Evolutionary conservation across 2,113 vertebrate genomes (phyloP), one percentile per base, ranked within the genome.

Genomic region (Ascaphus truei): DNA sequence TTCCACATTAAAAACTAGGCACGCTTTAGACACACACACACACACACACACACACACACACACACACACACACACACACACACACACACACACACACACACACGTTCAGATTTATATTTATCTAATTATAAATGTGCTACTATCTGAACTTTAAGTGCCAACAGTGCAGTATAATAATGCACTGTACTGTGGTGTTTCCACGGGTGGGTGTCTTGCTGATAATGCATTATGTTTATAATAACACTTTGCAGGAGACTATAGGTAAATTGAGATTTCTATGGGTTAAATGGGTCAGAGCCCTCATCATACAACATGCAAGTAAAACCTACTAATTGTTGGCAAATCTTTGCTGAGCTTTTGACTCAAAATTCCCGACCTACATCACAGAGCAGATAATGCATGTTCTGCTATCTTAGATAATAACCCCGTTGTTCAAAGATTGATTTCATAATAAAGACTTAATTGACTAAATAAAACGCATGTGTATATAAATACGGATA

Each of bases 1-100:
- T 60, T 50, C 20, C 9, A 59, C 23, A 69, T 69, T 69, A n/a
- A 60, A 33, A 45, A 31, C 39, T 51, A 53, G 27, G 11, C 33
- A 34, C 18, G 20, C n/a, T 60, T 39, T 48, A 30, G 29, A 45
- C 58, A 61, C 36, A 45, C 22, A 58, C 47, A 41, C 25, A 31
- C 11, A 41, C 30, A n/a, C n/a, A n/a, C n/a, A n/a, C n/a, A n/a
- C n/a, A n/a, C n/a, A n/a, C n/a, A n/a, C n/a, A n/a, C n/a, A n/a
- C n/a, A n/a, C n/a, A n/a, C n/a, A n/a, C n/a, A n/a, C n/a, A n/a
- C n/a, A n/a, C n/a, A n/a, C n/a, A n/a, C n/a, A n/a, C n/a, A n/a
- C n/a, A n/a, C n/a, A n/a, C n/a, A n/a, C n/a, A n/a, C n/a, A n/a
- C n/a, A n/a, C n/a, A n/a, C n/a, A n/a, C n/a, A n/a, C n/a, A n/a